Evolutionary conservation across 2,797 vertebrate species (phyloP), one percentile per base, ranked within the genome.

Genomic region (Dipus sagitta): DNA sequence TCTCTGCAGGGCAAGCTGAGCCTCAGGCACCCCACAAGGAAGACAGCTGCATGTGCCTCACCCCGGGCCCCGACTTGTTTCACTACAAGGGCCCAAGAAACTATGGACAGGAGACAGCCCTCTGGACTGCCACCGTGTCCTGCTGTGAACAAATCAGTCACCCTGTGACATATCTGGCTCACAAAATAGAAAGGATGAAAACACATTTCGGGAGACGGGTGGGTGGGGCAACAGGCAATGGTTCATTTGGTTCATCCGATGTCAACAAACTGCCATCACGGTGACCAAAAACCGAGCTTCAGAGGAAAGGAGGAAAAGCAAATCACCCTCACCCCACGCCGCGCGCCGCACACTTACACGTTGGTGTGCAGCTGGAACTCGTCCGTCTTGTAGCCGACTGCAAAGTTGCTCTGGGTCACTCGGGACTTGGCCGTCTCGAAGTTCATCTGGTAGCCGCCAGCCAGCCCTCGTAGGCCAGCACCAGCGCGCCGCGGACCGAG

Each of bases 311-410:
- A 26, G 2, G 9, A 65, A 74, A 74, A 74, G 26, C 32, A 21
- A 14, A 17, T 67, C 28, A 54, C 52, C 83, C 38, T 42, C 4
- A 6, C 3, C 42, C 70, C 70, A 13, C 68, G 72, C 2, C 4
- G 93, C 68, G 13, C 54, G 26, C 1, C 0, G 2, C 0, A 34
- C 95, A 98, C 98, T 99, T 98, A 99, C 99, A 99, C 99, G 10
- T 99, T 99, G 1, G 99, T 99, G 94, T 99, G 99, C 94, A 99
- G 99, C 98, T 99, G 99, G 98, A 99, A 99, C 96, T 99, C 99
- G 2, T 99, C 99, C 0, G 99, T 99, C 98, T 99, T 99, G 95
- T 99, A 99, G 92, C 99, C 99, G 54, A 99, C 99, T 0, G 99
- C 99, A 6, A 99, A 99, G 98, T 99, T 99, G 98, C 99, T 99